Evolutionary conservation across 2,113 vertebrate species (phyloP), one percentile per base, ranked within the genome.

Genomic region (Myiagra hebetior): DNA sequence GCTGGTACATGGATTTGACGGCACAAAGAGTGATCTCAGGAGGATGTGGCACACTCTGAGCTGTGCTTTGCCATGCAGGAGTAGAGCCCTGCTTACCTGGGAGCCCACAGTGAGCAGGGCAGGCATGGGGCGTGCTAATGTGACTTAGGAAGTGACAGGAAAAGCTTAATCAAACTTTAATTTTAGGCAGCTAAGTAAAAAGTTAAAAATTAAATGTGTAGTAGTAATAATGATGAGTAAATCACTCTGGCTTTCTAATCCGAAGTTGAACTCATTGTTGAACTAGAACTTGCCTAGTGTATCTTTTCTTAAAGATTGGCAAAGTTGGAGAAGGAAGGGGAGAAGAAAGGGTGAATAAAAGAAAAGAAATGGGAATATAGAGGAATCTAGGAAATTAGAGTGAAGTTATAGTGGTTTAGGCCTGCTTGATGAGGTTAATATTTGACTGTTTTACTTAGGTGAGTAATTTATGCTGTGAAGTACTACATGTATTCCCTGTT

Each of bases 351-450:
- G 7, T 26, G 6, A 46, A 22, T 47, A 9, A 70, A 67, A 72
- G 10, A n/a, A 50, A 62, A 31, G 2, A 56, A 81, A 42, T 16
- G 22, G 15, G 12, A 74, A 21, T 69, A 22, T 4, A 68, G 64
- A 46, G 4, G 62, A 69, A n/a, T 30, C 14, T 24, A 35, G 47
- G 69, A 82, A 78, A 31, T 6, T 0, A 41, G 63, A 67, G 27
- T 0, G 0, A 27, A 44, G 27, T 27, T n/a, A 5, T 1, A 10
- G 31, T 10, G 5, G 7, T 10, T 65, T 55, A 63, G 63, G n/a
- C 27, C 80, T 72, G n/a, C 67, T 50, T 63, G 62, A 6, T 26
- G 28, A 68, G 30, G 33, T 28, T 79, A 27, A 0, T 19, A 4
- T 39, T 55, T 46, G 39, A 28, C 55, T 80, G 7, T 64, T 83